phyloP scores from a whole-genome alignment of 2,797 vertebrate genomes.

The Tympanoctomys barrerae region DNA sequence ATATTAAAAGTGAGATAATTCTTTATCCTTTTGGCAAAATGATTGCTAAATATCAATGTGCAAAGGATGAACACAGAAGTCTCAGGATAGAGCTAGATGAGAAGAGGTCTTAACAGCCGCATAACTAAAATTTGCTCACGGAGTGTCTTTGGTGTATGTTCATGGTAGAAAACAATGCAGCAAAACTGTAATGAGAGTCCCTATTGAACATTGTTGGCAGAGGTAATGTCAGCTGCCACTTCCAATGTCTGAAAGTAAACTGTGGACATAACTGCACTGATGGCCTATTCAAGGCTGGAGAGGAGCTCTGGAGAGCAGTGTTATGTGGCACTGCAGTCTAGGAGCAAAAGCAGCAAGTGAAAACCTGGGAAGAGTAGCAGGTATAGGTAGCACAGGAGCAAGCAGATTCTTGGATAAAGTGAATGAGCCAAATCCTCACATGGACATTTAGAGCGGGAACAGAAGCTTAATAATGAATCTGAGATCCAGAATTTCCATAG shows the following conservation, averaged over 20 bases:
- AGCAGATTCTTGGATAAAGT: background rate
- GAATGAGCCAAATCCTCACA: background rate
- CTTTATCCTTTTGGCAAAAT: background rate
- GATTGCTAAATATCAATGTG: background rate
- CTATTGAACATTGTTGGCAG: fast-evolving
- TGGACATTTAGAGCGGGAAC: background rate
- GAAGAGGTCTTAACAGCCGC: background rate
- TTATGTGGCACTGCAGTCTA: fast-evolving
- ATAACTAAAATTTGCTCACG: background rate
- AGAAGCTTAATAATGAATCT: background rate
- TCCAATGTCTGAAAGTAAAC: background rate
- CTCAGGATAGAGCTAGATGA: background rate
- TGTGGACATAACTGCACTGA: background rate
- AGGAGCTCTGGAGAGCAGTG: background rate
- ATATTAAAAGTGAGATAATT: background rate
- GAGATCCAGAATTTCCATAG: background rate
- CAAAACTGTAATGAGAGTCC: background rate
- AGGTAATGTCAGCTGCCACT: background rate
- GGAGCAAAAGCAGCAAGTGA: background rate
- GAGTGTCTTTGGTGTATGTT: background rate
- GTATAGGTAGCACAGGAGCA: background rate
- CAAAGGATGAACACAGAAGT: background rate
- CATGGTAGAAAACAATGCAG: background rate
- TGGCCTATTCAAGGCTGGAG: background rate
- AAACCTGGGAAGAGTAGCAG: background rate